These are phyloP conservation scores for Drosophila histrio DNA, from an alignment of 2,888 invertebrate species.

Conservation along the genomic window DNA sequence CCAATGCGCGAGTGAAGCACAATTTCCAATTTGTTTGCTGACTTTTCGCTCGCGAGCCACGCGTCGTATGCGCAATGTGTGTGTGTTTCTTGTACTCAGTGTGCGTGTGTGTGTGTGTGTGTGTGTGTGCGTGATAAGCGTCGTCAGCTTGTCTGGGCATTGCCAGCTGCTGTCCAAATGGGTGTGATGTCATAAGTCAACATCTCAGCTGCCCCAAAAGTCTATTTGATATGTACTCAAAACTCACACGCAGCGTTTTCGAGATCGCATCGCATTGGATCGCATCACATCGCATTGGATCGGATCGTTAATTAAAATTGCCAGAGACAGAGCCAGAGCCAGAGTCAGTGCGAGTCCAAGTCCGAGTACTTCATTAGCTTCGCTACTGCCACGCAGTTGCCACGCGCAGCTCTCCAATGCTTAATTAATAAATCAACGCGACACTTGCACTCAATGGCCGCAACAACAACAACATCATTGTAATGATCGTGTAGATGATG, in stretches of 20 bases:
- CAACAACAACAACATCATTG: constrained; percentile 36
- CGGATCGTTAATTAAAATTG: constrained; percentile 78
- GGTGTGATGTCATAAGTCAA: constrained; percentile 81
- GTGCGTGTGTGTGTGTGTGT: constrained; percentile 14
- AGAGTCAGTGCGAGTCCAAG: constrained; percentile 27
- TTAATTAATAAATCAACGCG: constrained; percentile 84
- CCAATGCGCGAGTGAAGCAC: constrained; percentile 39
- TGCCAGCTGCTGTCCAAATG: constrained; percentile 52
- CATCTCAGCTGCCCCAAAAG: constrained; percentile 58
- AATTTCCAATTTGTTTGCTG: constrained; percentile 46
- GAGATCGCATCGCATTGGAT: constrained; percentile 26
- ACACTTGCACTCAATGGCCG: constrained; percentile 79
- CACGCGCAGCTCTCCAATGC: constrained; percentile 74
- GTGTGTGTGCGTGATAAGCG: constrained; percentile 36
- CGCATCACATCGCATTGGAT: constrained; percentile 40
- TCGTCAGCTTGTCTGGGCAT: constrained; percentile 68
- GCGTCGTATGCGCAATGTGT: constrained; percentile 68
- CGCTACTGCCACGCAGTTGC: constrained; percentile 61
- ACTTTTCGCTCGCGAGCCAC: constrained; percentile 25
- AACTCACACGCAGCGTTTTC: constrained; percentile 15
- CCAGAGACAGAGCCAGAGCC: constrained; percentile 24
- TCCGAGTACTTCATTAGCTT: constrained; percentile 71
- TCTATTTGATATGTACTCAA: constrained; percentile 40
- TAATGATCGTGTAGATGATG: constrained; percentile 26
- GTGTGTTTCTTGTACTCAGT: not conserved